These are phyloP conservation scores for Xylota sylvarum DNA, from an alignment of 2,888 invertebrate species.

Conservation along the genomic window DNA sequence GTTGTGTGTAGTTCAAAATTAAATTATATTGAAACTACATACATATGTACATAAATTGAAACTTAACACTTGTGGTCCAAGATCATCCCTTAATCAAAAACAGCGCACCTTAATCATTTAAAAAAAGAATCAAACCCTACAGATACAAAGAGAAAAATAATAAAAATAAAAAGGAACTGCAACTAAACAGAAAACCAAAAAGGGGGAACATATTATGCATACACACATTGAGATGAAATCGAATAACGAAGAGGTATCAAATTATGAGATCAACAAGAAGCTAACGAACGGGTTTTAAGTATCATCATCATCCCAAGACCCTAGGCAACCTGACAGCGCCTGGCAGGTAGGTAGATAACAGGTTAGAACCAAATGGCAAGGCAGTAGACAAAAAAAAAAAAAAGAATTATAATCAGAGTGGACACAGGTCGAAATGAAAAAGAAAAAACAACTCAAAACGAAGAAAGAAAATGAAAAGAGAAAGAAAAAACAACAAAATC, in stretches of 20 bases:
- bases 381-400: slow-evolving; percentile 44
- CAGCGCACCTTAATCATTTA: slow-evolving; percentile 39
- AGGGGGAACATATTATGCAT: slow-evolving; percentile 60
- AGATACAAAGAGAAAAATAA: slow-evolving; percentile 2
- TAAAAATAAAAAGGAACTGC: slow-evolving; percentile 48
- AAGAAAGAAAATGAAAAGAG: slow-evolving; percentile 48
- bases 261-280: slow-evolving; percentile 78
- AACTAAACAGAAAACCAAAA: slow-evolving; percentile 45
- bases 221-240: slow-evolving; percentile 69
- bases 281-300: slow-evolving; percentile 78
- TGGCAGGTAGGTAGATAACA: slow-evolving; percentile 76
- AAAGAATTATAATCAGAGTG: slow-evolving; percentile 63
- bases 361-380: slow-evolving; percentile 70
- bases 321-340: slow-evolving; percentile 72
- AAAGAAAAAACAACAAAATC: slow-evolving; percentile 47
- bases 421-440: slow-evolving; percentile 59
- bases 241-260: slow-evolving; percentile 76
- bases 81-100: slow-evolving; percentile 39
- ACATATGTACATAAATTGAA: slow-evolving; percentile 16
- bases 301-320: slow-evolving; percentile 75
- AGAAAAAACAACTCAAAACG: slow-evolving; percentile 41
- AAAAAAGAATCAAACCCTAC: not conserved
- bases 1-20: too few relatives aligned
- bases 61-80: slow-evolving; percentile 57
- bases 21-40: too few relatives aligned